Base-by-base conservation (phyloP, 2,888 invertebrate species). In the Campoplex capitator region DNA sequence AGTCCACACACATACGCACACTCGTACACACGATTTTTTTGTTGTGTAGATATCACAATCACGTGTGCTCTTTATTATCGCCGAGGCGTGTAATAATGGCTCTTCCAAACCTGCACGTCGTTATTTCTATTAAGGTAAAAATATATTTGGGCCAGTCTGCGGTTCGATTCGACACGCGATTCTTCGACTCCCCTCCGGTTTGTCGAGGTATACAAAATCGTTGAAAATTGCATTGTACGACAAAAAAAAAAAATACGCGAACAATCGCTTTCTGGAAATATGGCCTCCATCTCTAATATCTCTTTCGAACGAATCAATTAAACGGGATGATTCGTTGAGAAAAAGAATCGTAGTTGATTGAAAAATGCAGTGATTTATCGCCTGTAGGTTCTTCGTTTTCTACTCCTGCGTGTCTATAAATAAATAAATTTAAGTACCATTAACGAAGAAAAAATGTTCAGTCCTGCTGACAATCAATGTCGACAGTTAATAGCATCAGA, bases 131-230 rank as follows among this genome's bases (percentile, higher is more conserved):
- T 62, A 78, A 81, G 70, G 81, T 68, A 67, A 9, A 73, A 82
- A 89, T 91, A 91, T 91, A 91, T 91, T 90, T 91, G 89, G 91
- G 90, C 88, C 91, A 90, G 89, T 88, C 91, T 91, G 91, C 88
- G 91, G 91, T 91, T 87, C 88, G 82, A 45, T 83, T 82, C 42
- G 65, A 83, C 91, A 91, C 91, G 91, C 91, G 89, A 91, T 88
- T 86, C 38, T 74, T 78, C 62, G 58, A 68, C 42, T 74, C 56
- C 18, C 42, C 42, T 74, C 42, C 3, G 54, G 23, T 65, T 79
- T 79, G 54, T 58, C 62, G 35, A 67, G 23, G 45, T 32, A 9
- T 8, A 18, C 76, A 70, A 77, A n/a, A 77, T 45, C 35, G 35
- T 54, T 62, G 32, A 18, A 62, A 62, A 62, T 62, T 62, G 32